Evolutionary conservation across 2,888 invertebrate genomes (phyloP), one percentile per base, ranked within the genome.

Genomic region (Halocaridina rubra): DNA sequence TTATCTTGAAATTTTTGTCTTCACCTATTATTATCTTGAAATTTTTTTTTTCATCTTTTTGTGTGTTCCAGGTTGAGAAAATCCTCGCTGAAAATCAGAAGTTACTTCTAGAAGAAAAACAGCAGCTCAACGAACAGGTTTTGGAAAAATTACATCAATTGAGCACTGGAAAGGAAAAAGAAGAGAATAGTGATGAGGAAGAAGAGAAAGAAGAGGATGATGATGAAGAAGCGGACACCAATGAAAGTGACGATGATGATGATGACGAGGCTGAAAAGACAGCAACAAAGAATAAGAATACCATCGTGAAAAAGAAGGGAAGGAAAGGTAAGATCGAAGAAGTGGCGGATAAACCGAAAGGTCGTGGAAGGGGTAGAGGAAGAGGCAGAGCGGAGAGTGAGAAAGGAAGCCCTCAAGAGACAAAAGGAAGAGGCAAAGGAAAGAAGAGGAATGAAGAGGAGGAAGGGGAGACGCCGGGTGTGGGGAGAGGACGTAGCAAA

Each of bases 1-100:
- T n/a, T n/a, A n/a, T n/a, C n/a, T n/a, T n/a, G n/a, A n/a, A n/a
- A n/a, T n/a, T n/a, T n/a, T n/a, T n/a, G n/a, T n/a, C n/a, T n/a
- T n/a, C n/a, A n/a, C n/a, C n/a, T n/a, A n/a, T n/a, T n/a, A n/a
- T n/a, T n/a, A n/a, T n/a, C n/a, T n/a, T n/a, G n/a, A n/a, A n/a
- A n/a, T n/a, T n/a, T n/a, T n/a, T n/a, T n/a, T n/a, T n/a, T n/a
- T n/a, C n/a, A n/a, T n/a, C n/a, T 5, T 8, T 7, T 59, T 30
- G 39, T 77, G 27, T 53, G 76, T 57, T 39, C 10, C 90, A 90
- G 84, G 89, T 90, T 7, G 90, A 90, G 80, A 89, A 90, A 77
- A 90, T 90, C 32, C 88, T 89, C 69, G 90, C 90, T 5, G 90
- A 90, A 81, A 90, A 90, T 88, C 89, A 90, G 79, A 90, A 90